These are phyloP conservation scores for Myocastor coypus DNA, from an alignment of 2,113 vertebrate species.

Conservation along the genomic window DNA sequence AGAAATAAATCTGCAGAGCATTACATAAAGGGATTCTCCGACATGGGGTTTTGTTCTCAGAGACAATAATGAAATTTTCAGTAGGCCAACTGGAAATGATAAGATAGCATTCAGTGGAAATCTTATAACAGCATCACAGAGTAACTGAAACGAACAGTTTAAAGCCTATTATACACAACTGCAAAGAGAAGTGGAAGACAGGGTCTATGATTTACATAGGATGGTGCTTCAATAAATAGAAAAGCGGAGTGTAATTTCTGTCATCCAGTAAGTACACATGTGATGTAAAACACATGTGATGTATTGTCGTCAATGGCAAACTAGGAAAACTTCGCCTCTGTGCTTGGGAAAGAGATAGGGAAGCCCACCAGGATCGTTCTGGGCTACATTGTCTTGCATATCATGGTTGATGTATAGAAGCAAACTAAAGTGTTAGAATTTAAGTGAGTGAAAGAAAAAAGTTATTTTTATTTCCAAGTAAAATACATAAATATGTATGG, in stretches of 20 bases:
- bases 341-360: background rate
- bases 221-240: background rate
- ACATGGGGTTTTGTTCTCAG: background rate
- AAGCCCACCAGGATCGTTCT: background rate
- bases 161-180: background rate
- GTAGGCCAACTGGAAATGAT: background rate
- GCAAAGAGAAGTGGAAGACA: background rate
- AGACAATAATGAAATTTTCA: background rate
- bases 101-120: background rate
- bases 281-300: background rate
- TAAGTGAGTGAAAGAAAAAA: background rate
- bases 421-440: background rate
- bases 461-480: background rate
- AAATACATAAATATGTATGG: background rate
- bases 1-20: slow-evolving; percentile 20
- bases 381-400: background rate
- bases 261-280: background rate
- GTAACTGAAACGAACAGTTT: background rate
- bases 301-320: background rate
- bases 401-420: background rate
- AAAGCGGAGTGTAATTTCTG: background rate
- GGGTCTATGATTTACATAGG: background rate
- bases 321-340: background rate
- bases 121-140: background rate
- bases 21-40: background rate